phyloP scores from a whole-genome alignment of 2,888 invertebrate species.

The Ochropacha duplaris region DNA sequence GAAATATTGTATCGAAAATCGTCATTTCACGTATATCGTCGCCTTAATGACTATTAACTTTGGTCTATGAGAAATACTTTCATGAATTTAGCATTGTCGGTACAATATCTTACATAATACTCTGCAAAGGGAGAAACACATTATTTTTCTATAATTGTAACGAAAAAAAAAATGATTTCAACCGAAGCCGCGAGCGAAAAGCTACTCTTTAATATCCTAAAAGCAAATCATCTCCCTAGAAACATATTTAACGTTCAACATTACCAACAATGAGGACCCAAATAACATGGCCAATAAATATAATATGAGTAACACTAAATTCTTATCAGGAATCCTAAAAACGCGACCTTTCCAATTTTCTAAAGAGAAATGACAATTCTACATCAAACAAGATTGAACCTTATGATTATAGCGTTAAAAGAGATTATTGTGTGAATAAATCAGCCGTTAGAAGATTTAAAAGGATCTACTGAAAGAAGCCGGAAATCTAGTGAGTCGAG shows the following conservation, averaged over 20 bases:
- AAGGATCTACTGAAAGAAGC: constrained; percentile 46
- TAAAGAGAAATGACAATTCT: constrained; percentile 28
- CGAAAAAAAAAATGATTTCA: too few species aligned
- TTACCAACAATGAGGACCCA: not conserved
- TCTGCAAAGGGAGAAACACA: too few species aligned
- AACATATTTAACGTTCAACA: not conserved
- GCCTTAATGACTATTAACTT: too few species aligned
- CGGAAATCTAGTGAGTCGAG: constrained; percentile 56
- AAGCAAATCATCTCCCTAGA: not conserved
- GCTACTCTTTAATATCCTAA: not conserved
- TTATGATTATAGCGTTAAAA: constrained; percentile 10
- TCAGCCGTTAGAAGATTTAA: constrained; percentile 32
- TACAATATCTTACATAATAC: too few species aligned
- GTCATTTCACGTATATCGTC: too few species aligned
- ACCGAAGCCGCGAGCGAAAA: too few species aligned
- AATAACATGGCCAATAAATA: constrained; percentile 4
- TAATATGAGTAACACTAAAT: constrained; percentile 20
- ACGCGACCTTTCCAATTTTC: constrained; percentile 47
- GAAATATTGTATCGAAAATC: too few species aligned
- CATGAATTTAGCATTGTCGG: too few species aligned
- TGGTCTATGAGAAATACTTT: too few species aligned
- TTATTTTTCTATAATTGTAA: too few species aligned
- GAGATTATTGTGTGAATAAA: constrained; percentile 10
- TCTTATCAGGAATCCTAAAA: constrained; percentile 46
- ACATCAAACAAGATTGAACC: constrained; percentile 13